These are phyloP conservation scores for Apamea anceps DNA, from an alignment of 2,888 invertebrate species.

Conservation along the genomic window DNA sequence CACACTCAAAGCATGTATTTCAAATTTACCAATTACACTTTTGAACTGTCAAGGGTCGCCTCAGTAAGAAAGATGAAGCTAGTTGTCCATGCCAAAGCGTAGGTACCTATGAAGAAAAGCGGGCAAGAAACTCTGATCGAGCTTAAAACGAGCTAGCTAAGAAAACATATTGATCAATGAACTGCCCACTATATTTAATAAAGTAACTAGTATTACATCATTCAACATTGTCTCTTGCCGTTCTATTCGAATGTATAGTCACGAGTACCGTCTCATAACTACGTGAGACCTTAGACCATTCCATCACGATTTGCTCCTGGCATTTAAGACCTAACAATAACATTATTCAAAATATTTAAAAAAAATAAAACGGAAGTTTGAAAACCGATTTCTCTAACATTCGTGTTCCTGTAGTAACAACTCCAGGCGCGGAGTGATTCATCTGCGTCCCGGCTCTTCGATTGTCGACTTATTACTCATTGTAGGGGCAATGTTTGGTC, in stretches of 20 bases:
- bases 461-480: constrained; percentile 67
- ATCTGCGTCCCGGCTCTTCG: constrained; percentile 55
- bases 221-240: neutral
- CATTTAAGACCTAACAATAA: constrained; percentile 30
- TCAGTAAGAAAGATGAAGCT: neutral
- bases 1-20: neutral
- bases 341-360: constrained; percentile 28
- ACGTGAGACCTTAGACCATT: constrained; percentile 27
- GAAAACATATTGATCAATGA: neutral
- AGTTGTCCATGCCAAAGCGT: neutral
- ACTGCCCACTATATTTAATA: neutral
- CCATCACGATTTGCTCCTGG: constrained; percentile 17
- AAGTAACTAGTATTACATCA: constrained; percentile 22
- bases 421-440: constrained; percentile 58
- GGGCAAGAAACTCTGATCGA: neutral
- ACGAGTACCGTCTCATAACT: constrained; percentile 9
- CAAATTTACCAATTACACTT: neutral
- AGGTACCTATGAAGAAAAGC: neutral
- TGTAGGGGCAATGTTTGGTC: constrained; percentile 68
- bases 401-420: constrained; percentile 56
- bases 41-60: neutral
- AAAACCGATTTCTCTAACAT: constrained; percentile 15
- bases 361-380: constrained; percentile 45
- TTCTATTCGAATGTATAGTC: constrained; percentile 28
- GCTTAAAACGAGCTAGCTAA: neutral